Evolutionary conservation across 1,140 invertebrate genomes (phyloP), one percentile per base, ranked within the genome.

Genomic region (Cotesia vestalis): DNA sequence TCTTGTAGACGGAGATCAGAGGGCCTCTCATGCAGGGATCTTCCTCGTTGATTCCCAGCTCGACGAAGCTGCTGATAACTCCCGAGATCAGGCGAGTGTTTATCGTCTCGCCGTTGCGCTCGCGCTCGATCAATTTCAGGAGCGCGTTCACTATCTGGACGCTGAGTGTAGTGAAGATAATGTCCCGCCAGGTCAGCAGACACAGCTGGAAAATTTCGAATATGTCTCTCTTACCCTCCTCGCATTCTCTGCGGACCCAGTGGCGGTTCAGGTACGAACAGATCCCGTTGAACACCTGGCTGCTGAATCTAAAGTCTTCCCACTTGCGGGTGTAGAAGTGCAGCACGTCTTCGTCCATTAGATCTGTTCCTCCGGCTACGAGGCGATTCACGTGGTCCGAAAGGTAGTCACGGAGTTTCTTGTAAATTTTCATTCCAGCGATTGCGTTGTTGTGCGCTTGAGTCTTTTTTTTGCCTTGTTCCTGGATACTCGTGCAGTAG

Each of bases 261-360:
- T 99, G 98, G 76, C 98, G 91, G 89, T 99, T 99, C 27, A 99
- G 89, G 89, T 99, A 99, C 0, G 95, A 91, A 88, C 97, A 99
- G 59, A 99, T 96, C 3, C 98, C 98, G 89, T 99, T 97, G 11
- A 99, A 88, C 0, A 99, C 98, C 83, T 97, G 96, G 75, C 96
- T 98, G 73, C 96, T 98, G 85, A 99, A 99, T 83, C 98, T 96
- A 88, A 98, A 99, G 80, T 98, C 95, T 85, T 98, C 96, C 98
- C 98, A 99, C 82, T 98, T 94, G 79, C 92, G 92, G 12, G 97
- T 99, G 86, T 99, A 99, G 88, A 98, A 98, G 73, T 94, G 92
- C 8, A 99, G 86, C 3, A 97, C 95, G 80, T 96, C 94, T 86
- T 99, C 97, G 77, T 97, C 97, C 92, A 98, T 96, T 53, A 98